phyloP scores from a whole-genome alignment of 2,113 vertebrate species.

The Ammospiza nelsoni region DNA sequence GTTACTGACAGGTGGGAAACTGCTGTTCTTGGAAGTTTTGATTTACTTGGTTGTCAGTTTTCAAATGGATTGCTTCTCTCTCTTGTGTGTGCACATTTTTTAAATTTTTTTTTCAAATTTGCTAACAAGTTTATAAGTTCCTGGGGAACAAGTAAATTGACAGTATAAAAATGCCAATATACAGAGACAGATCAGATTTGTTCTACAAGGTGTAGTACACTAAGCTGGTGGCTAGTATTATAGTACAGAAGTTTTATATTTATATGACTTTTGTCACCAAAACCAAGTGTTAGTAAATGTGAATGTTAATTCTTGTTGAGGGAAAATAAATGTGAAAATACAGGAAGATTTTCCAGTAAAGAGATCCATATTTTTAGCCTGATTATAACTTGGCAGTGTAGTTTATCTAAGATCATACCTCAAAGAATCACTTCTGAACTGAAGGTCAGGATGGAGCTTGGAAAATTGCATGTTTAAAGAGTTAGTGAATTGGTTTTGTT shows the following conservation, averaged over 20 bases:
- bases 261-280: neutral
- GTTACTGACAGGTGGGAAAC: neutral
- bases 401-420: neutral
- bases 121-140: neutral
- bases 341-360: neutral
- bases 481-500: neutral
- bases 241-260: neutral
- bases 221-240: neutral
- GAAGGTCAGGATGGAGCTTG: neutral
- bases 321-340: neutral
- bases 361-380: neutral
- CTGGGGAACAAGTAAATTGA: neutral
- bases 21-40: neutral
- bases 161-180: neutral
- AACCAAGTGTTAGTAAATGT: neutral
- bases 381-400: neutral
- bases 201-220: neutral
- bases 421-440: neutral
- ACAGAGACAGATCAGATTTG: neutral
- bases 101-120: neutral
- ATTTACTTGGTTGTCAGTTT: neutral
- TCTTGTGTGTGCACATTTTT: neutral
- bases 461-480: neutral
- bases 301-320: neutral
- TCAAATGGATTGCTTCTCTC: neutral